Conservation (phyloP, 2,888 invertebrate genomes). For the Macropis europaea region DNA sequence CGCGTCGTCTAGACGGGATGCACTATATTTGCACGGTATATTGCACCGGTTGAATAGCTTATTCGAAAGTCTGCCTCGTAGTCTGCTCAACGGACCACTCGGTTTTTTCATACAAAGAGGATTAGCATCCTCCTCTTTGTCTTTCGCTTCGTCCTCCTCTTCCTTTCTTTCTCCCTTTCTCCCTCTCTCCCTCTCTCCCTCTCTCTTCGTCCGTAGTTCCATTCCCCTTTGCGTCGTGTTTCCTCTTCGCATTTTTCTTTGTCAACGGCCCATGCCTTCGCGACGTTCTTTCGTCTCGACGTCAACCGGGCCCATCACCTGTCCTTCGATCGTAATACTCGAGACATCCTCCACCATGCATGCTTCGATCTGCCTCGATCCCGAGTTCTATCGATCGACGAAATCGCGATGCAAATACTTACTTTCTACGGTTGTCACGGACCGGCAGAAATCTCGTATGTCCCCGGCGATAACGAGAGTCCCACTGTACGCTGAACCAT, state of each 20-base stretch:
- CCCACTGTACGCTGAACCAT: not conserved
- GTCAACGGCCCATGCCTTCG: not conserved
- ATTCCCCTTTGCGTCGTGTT: not conserved
- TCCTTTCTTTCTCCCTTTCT: not conserved
- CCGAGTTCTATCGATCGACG: no score
- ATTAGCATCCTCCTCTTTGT: conserved; percentile 54
- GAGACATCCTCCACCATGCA: not conserved
- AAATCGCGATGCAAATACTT: no score
- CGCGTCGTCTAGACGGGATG: conserved; percentile 64
- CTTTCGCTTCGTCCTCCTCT: not conserved
- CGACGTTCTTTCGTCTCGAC: not conserved
- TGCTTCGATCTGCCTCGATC: not conserved
- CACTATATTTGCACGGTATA: conserved; percentile 62
- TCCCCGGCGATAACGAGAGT: not conserved
- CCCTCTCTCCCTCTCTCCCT: not conserved
- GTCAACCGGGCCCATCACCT: no score
- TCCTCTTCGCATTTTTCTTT: not conserved
- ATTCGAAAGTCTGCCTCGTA: conserved; percentile 57
- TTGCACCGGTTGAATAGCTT: conserved; percentile 62
- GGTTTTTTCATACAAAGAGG: conserved; percentile 60
- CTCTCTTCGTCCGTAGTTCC: not conserved
- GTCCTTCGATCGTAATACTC: no score
- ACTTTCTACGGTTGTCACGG: not conserved
- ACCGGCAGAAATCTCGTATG: not conserved
- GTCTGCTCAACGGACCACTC: conserved; percentile 46